phyloP scores from a whole-genome alignment of 2,797 vertebrate genomes.

The Petrocephalus schoutedeni region DNA sequence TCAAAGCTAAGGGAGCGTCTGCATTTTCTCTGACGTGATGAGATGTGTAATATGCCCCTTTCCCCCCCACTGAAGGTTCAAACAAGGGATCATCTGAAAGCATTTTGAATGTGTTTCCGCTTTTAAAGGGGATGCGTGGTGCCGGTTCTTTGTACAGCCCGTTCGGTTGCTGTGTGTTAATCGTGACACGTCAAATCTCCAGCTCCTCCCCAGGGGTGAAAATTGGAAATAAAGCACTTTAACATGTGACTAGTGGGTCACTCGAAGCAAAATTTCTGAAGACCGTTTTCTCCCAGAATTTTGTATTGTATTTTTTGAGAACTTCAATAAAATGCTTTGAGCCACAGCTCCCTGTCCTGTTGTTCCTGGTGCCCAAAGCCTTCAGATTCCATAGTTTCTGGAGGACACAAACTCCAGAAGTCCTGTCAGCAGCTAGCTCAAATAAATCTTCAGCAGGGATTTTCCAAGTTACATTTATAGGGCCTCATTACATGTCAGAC shows the following conservation, averaged over 20 bases:
- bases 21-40: neutral
- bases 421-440: neutral
- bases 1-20: neutral
- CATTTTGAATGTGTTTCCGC: neutral
- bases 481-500: neutral
- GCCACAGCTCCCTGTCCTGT: neutral
- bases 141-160: neutral
- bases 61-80: neutral
- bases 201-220: neutral
- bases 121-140: neutral
- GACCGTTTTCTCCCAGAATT: constrained; percentile 20
- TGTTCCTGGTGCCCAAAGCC: neutral
- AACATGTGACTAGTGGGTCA: constrained; percentile 16
- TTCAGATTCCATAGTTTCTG: neutral
- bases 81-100: neutral
- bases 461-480: neutral
- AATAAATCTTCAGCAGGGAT: neutral
- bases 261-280: constrained; percentile 19
- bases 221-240: constrained; percentile 22
- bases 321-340: constrained; percentile 22
- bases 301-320: constrained; percentile 28
- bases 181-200: neutral
- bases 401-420: neutral
- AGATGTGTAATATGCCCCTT: neutral
- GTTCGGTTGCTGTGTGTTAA: neutral